phyloP scores from a whole-genome alignment of 2,113 vertebrate genomes.

The Pteropus alecto region DNA sequence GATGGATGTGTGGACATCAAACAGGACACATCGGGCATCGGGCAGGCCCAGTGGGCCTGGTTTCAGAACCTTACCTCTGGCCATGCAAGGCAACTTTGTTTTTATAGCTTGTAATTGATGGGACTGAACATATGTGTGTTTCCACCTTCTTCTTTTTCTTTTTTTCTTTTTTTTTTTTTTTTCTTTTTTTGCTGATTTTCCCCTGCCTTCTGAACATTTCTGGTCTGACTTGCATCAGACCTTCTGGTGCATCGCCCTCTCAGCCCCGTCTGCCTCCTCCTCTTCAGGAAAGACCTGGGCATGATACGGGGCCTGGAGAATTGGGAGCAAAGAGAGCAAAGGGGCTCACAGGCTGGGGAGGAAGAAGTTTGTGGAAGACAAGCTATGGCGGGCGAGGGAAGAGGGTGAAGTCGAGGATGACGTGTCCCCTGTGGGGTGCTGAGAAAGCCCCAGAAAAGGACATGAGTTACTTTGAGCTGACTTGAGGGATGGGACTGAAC shows the following conservation, averaged over 20 bases:
- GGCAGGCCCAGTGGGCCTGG: neutral
- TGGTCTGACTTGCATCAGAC: neutral
- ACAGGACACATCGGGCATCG: rapidly evolving
- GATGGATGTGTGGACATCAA: neutral
- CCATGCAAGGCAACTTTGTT: neutral
- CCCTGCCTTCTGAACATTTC: neutral
- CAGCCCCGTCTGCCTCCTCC: neutral
- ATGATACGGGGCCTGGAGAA: neutral
- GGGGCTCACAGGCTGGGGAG: too few relatives aligned
- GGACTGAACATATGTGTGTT: neutral
- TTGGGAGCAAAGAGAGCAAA: neutral
- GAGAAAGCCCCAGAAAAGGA: neutral
- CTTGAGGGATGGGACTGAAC: too few relatives aligned
- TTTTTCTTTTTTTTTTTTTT: neutral
- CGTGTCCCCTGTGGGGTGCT: rapidly evolving
- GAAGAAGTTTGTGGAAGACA: neutral
- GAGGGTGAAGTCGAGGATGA: too few relatives aligned
- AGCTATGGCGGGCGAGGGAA: neutral
- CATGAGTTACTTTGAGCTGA: too few relatives aligned
- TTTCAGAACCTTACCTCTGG: neutral
- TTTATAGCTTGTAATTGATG: neutral
- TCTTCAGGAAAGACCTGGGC: neutral
- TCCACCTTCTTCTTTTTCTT: neutral
- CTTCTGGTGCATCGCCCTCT: neutral
- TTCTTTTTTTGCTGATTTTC: neutral